phyloP scores from a whole-genome alignment of 2,888 invertebrate species.

The Tuberolachnus salignus region DNA sequence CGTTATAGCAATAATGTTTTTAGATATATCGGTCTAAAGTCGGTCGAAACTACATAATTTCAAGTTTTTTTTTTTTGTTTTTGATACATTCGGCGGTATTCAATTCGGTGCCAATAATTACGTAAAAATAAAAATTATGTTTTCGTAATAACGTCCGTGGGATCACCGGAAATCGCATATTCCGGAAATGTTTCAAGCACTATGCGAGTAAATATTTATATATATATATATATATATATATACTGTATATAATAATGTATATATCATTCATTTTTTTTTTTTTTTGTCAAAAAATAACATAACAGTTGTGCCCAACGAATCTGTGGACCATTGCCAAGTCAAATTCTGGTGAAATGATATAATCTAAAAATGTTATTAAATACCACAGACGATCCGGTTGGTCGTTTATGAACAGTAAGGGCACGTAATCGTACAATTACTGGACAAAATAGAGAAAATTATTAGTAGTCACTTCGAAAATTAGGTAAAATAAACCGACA shows the following conservation, averaged over 20 bases:
- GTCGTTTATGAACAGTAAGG: neutral
- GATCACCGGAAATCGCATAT: slow-evolving; percentile 11
- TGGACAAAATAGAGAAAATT: too few relatives aligned
- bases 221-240: too few relatives aligned
- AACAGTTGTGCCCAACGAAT: neutral
- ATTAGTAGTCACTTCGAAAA: too few relatives aligned
- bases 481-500: too few relatives aligned
- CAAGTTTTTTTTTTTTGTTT: neutral
- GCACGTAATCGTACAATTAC: neutral
- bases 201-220: neutral
- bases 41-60: too few relatives aligned
- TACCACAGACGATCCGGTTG: neutral
- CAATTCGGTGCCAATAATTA: neutral
- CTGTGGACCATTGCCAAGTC: slow-evolving; percentile 31
- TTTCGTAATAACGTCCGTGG: neutral
- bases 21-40: neutral
- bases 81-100: neutral
- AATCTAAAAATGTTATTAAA: slow-evolving; percentile 5
- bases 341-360: slow-evolving; percentile 42
- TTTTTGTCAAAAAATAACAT: neutral
- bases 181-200: slow-evolving; percentile 19
- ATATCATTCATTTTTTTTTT: too few relatives aligned
- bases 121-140: neutral
- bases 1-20: too few relatives aligned
- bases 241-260: neutral